Percentiles rank a stretch among this genome's conserved stretches.
Evolutionary conservation across 2,113 vertebrate genomes (phyloP).

Genomic region (Pithys albifrons): DNA sequence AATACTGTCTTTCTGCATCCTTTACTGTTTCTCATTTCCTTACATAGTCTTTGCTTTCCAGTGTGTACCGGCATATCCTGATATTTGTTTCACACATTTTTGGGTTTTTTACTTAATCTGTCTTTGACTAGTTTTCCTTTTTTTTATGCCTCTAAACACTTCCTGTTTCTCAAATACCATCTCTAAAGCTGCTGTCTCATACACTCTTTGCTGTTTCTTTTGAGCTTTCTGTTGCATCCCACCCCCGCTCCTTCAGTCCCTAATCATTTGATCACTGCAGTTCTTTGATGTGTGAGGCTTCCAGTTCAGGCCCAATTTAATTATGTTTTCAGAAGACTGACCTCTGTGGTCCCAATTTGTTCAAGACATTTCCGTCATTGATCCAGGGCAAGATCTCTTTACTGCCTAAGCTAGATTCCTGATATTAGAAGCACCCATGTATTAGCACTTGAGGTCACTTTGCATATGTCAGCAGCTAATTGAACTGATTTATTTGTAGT

Average conservation of each 20-base stretch:
- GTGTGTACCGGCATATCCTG: background rate
- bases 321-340: slow-evolving; percentile 57
- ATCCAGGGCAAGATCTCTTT: slow-evolving; percentile 31
- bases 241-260: background rate
- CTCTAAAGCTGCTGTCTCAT: background rate
- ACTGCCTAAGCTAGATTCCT: background rate
- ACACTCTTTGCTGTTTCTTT: background rate
- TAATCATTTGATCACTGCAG: slow-evolving; percentile 29
- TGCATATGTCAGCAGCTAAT: slow-evolving; percentile 27
- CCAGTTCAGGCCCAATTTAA: slow-evolving; percentile 54
- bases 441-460: slow-evolving; percentile 29
- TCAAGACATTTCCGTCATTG: slow-evolving; percentile 59
- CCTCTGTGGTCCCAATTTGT: slow-evolving; percentile 57
- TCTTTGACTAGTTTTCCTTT: background rate
- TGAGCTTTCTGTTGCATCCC: background rate
- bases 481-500: slow-evolving; percentile 30
- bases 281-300: slow-evolving; percentile 41
- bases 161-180: background rate
- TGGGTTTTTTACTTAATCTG: background rate
- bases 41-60: background rate
- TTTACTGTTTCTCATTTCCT: slow-evolving; percentile 18
- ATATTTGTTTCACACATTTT: background rate
- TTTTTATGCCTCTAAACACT: background rate
- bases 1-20: slow-evolving; percentile 40
- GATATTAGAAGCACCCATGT: background rate